Base-by-base conservation (phyloP, 2,797 vertebrate species). In the Anguilla marmorata region DNA sequence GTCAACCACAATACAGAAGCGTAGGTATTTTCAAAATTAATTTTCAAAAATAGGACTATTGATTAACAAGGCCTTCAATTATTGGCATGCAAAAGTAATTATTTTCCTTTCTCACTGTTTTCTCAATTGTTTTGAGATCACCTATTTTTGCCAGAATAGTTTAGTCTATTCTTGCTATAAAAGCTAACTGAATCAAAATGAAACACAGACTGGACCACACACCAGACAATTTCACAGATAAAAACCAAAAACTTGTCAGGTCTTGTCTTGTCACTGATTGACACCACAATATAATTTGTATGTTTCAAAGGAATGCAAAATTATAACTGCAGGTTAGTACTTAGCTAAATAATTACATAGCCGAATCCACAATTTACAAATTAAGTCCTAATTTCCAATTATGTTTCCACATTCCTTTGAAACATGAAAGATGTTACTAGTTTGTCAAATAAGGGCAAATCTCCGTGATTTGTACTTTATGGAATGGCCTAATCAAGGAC, bases 21-120 rank as follows among this genome's bases (percentile, higher is more conserved):
- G 2, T 33, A 12, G 21, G n/a, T 27, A 66, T 37, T 7, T 37
- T 9, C 11, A 30, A 74, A 74, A 3, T 12, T 14, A 30, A 37
- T 45, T 79, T 79, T n/a, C 74, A 79, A 79, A 56, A 79, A 79
- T 79, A 41, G 74, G 33, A 79, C 14, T 72, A 72, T 33, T 41
- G 6, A 79, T 19, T 30, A 33, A 79, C 45, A 21, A 41, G 30
- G 9, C 33, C 27, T 30, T 37, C 19, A 30, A 74, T 45, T 45
- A 45, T 5, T 45, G 41, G 41, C 41, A 45, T 45, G 41, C 3
- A 5, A 45, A 45, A 45, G 41, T 45, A 45, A 4, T 45, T 45
- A 45, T 45, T 5, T 45, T 45, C 41, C 3, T 45, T 45, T 45
- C 4, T 45, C 41, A 45, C 41, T 37, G 41, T 79, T 63, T 16